Percentiles rank a stretch among this genome's conserved stretches.
Conservation (phyloP, 2,888 invertebrate genomes). For the Platycnemis pennipes region DNA sequence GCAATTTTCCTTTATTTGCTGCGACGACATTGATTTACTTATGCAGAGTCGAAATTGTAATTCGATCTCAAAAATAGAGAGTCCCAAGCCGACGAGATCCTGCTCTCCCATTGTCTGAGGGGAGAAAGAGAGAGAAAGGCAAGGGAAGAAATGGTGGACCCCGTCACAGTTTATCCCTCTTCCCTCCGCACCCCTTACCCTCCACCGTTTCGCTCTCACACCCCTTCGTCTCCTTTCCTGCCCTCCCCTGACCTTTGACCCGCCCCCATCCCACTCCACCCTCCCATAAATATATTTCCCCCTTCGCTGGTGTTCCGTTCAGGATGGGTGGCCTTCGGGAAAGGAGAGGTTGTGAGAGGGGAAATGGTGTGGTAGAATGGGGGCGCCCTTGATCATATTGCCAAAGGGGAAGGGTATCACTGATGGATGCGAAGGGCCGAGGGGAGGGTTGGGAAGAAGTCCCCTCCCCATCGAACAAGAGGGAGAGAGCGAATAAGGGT, state of each 20-base stretch:
- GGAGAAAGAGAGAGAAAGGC: background rate
- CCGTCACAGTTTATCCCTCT: background rate
- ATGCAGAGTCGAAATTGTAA: background rate
- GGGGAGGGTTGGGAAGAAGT: background rate
- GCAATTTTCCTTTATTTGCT: too few relatives aligned
- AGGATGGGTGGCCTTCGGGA: background rate
- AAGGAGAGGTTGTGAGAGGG: too few relatives aligned
- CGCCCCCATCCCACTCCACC: background rate
- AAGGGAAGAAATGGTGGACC: background rate
- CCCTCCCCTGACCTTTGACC: background rate
- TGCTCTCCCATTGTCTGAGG: background rate
- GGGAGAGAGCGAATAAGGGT: too few relatives aligned
- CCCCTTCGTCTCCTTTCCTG: background rate
- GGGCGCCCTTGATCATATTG: background rate
- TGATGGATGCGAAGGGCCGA: background rate
- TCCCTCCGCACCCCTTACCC: background rate
- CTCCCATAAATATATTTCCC: conserved; percentile 9
- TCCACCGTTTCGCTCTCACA: background rate
- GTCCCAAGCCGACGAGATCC: background rate
- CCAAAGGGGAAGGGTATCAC: background rate
- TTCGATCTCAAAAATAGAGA: background rate
- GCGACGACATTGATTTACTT: background rate
- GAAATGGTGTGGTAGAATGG: background rate
- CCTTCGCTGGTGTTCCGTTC: background rate
- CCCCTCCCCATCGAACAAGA: too few relatives aligned